Conservation (phyloP, 1,140 invertebrate species). For the Macrostomum lignano region DNA sequence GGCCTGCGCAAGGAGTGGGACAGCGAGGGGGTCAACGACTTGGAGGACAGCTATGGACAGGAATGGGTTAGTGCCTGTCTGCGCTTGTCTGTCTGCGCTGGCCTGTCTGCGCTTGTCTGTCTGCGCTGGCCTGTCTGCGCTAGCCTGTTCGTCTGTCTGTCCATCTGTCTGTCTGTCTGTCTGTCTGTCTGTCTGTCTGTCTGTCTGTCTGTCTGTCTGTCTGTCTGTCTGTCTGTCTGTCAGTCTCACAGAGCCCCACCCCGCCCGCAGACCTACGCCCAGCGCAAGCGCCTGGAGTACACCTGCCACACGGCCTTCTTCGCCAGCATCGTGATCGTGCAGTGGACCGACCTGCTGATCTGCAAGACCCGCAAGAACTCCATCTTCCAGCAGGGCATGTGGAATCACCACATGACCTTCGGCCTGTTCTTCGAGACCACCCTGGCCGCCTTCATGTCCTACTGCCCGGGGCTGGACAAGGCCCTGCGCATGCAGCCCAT, state of each 20-base stretch:
- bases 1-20: constrained; percentile 80
- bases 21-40: constrained; percentile 71
- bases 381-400: constrained; percentile 85
- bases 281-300: constrained; percentile 73
- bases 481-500: constrained; percentile 28
- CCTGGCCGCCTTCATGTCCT: constrained; percentile 23
- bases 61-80: constrained; percentile 52
- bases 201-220: no score
- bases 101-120: no score
- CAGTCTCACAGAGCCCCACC: not conserved
- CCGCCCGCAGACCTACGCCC: constrained; percentile 51
- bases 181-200: no score
- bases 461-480: constrained; percentile 25
- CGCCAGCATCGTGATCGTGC: constrained; percentile 81
- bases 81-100: no score
- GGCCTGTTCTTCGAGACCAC: constrained; percentile 28
- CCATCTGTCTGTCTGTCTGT: no score
- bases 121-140: no score
- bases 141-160: no score
- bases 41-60: constrained; percentile 81
- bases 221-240: no score
- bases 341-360: constrained; percentile 93
- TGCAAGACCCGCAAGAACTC: constrained; percentile 88
- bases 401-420: constrained; percentile 28
- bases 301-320: constrained; percentile 96